A percentile compares a stretch with the other conserved stretches of the same genome.
phyloP scores from a whole-genome alignment of 2,888 invertebrate genomes.

The Palloptera scutellata region DNA sequence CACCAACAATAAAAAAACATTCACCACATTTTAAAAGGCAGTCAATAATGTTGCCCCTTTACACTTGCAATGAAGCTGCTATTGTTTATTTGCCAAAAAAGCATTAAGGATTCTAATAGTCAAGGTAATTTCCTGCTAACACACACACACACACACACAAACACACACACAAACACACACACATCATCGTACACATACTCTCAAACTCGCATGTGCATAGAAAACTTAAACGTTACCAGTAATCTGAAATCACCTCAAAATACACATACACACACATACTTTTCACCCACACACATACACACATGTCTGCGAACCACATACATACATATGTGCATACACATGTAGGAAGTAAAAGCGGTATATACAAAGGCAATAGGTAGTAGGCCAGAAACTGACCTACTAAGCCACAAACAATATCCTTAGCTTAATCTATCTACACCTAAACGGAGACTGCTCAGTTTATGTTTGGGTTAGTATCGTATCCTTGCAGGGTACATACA shows the following conservation, averaged over 20 bases:
- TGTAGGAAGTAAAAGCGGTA: too few relatives aligned
- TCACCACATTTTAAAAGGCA: neutral
- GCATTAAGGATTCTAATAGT: slow-evolving; percentile 9
- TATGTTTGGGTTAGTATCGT: neutral
- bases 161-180: neutral
- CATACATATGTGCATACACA: neutral
- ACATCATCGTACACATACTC: neutral
- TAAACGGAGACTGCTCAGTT: neutral
- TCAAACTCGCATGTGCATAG: neutral
- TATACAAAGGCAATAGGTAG: neutral
- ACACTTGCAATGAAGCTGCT: neutral
- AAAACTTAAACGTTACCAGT: too few relatives aligned
- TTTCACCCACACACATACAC: neutral
- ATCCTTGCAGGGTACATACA: neutral
- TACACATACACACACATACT: neutral
- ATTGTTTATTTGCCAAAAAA: slow-evolving; percentile 1
- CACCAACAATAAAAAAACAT: neutral
- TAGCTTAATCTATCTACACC: slow-evolving; percentile 15
- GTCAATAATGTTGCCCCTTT: neutral
- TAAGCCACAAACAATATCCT: slow-evolving; percentile 18
- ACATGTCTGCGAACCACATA: too few relatives aligned
- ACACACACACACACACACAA: neutral
- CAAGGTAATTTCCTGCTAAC: slow-evolving; percentile 18
- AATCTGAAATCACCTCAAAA: neutral
- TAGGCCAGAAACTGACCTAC: slow-evolving; percentile 1